Percentiles rank a stretch among this genome's conserved stretches.
phyloP scores from a whole-genome alignment of 2,888 invertebrate species.

The Priocnemis perturbator region DNA sequence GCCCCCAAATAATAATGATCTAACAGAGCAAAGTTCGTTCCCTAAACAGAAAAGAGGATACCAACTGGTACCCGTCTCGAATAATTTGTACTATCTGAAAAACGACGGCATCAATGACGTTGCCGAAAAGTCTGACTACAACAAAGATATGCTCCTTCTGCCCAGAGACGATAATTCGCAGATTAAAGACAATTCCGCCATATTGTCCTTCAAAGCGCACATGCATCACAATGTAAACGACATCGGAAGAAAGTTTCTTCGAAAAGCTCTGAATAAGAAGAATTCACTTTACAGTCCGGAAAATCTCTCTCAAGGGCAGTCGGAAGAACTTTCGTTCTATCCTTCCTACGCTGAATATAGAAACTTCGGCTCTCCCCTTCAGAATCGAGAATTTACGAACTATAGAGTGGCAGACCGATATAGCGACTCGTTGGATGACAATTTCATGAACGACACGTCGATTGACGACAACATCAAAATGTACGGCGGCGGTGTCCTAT shows the following conservation, averaged over 20 bases:
- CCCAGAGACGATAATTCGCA: neutral
- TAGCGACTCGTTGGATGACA: neutral
- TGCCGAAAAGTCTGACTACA: neutral
- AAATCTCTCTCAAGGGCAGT: no score
- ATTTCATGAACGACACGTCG: neutral
- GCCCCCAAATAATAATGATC: constrained; percentile 14
- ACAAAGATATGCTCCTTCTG: no score
- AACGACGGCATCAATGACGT: constrained; percentile 23
- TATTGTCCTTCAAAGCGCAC: constrained; percentile 55
- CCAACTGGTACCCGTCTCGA: constrained; percentile 45
- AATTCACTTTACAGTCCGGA: neutral
- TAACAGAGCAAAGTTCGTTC: constrained; percentile 6
- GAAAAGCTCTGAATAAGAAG: neutral
- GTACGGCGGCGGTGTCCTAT: constrained; percentile 28
- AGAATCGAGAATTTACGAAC: neutral
- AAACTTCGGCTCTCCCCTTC: neutral
- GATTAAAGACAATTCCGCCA: constrained; percentile 41
- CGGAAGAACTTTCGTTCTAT: neutral
- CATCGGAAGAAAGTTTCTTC: constrained; percentile 42
- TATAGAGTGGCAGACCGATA: neutral
- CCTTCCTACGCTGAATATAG: neutral
- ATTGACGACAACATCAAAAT: constrained; percentile 24
- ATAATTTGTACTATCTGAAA: constrained; percentile 45
- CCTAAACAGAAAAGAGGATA: constrained; percentile 43
- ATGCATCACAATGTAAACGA: constrained; percentile 57